A percentile compares a stretch with the other conserved stretches of the same genome.
phyloP scores from a whole-genome alignment of 2,113 vertebrate species.

The Mixornis gularis region DNA sequence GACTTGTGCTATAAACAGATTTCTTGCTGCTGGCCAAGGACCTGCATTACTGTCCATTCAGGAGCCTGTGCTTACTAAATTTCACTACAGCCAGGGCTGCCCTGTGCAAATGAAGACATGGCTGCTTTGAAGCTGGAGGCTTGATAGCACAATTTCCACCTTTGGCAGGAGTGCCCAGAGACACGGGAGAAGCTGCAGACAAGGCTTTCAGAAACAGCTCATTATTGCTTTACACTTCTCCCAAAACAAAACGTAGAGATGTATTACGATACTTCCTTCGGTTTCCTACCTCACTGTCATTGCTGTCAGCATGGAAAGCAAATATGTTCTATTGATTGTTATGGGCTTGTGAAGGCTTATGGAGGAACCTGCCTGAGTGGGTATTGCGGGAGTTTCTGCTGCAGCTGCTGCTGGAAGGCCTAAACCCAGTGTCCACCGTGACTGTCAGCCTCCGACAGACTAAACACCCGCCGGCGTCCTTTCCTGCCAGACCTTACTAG shows the following conservation, averaged over 20 bases:
- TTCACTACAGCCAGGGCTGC: constrained; percentile 19
- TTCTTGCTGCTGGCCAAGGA: background rate
- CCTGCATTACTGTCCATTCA: background rate
- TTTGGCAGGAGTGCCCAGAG: background rate
- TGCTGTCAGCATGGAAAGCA: background rate
- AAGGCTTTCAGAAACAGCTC: background rate
- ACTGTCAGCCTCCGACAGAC: constrained; percentile 86
- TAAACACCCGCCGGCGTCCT: constrained; percentile 84
- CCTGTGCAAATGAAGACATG: constrained; percentile 37
- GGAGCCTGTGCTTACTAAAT: background rate
- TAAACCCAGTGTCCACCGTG: constrained; percentile 90
- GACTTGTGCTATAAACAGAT: background rate
- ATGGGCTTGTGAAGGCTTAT: constrained; percentile 40
- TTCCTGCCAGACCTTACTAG: constrained; percentile 87
- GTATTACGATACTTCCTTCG: background rate
- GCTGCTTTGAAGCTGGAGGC: constrained; percentile 34
- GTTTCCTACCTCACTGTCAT: background rate
- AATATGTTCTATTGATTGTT: background rate
- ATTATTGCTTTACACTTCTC: background rate
- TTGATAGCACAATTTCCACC: background rate
- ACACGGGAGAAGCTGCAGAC: background rate
- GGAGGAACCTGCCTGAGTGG: constrained; percentile 78
- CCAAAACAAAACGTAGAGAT: background rate
- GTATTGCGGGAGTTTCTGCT: constrained; percentile 68
- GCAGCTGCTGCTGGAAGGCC: constrained; percentile 72